Evolutionary conservation across 2,888 invertebrate species (phyloP).

Genomic region (Priocnemis perturbator): DNA sequence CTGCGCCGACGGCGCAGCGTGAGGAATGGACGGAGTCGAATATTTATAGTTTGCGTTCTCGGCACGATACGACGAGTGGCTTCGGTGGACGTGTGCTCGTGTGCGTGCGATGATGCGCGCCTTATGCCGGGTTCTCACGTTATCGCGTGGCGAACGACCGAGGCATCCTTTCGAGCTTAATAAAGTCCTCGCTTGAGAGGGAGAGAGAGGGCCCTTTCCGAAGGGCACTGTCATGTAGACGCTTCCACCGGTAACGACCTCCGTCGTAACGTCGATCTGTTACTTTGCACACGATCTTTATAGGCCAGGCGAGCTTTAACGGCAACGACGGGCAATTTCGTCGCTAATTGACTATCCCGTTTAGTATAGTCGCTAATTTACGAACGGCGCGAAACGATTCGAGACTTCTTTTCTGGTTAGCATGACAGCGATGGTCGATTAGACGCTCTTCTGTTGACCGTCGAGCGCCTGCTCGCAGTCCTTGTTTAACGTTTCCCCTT

Average conservation of each 20-base stretch:
- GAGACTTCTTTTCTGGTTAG: too few relatives aligned
- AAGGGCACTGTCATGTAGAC: neutral
- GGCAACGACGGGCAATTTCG: too few relatives aligned
- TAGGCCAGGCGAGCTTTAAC: neutral
- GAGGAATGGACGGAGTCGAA: constrained; percentile 45
- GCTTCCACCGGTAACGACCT: constrained; percentile 1
- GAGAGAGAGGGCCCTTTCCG: neutral
- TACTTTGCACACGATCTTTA: constrained; percentile 1
- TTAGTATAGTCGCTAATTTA: too few relatives aligned
- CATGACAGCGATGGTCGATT: too few relatives aligned
- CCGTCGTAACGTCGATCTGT: neutral
- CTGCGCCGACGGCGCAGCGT: constrained; percentile 24
- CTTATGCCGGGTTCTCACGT: constrained; percentile 56
- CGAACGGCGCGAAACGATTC: too few relatives aligned
- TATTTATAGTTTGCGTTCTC: constrained; percentile 53
- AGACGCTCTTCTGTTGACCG: too few relatives aligned
- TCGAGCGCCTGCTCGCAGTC: too few relatives aligned
- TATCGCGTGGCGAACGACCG: constrained; percentile 53
- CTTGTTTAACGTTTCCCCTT: too few relatives aligned
- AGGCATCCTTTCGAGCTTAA: constrained; percentile 33
- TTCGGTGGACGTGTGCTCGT: constrained; percentile 34
- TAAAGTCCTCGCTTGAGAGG: constrained; percentile 18
- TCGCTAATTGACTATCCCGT: too few relatives aligned
- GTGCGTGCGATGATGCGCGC: constrained; percentile 31
- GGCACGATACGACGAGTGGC: constrained; percentile 33